Percentiles rank a stretch among this genome's conserved stretches.
These are phyloP conservation scores for Acronicta psi DNA, from an alignment of 2,888 invertebrate genomes.

Conservation along the genomic window DNA sequence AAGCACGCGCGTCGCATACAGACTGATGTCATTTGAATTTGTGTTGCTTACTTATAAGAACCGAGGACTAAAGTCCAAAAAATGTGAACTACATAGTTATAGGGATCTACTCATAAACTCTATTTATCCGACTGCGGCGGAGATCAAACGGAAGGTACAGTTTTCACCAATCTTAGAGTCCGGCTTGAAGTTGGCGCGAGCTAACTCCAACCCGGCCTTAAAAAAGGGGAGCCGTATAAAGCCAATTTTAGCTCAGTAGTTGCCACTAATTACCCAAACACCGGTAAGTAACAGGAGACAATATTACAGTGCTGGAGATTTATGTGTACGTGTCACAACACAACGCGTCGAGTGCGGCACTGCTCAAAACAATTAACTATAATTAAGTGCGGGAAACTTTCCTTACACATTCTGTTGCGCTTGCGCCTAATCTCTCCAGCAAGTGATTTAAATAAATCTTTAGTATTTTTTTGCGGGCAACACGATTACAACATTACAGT, in stretches of 20 bases:
- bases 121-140: too few species aligned
- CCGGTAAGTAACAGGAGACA: background rate
- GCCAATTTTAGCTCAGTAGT: background rate
- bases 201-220: too few species aligned
- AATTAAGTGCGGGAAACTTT: slow-evolving; percentile 48
- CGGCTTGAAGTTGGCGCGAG: too few species aligned
- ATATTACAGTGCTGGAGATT: slow-evolving; percentile 6
- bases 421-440: slow-evolving; percentile 28
- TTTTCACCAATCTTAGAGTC: too few species aligned
- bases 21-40: slow-evolving; percentile 23
- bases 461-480: background rate
- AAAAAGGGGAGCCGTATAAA: too few species aligned
- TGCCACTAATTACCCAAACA: background rate
- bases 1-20: slow-evolving; percentile 33
- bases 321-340: slow-evolving; percentile 13
- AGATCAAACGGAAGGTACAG: too few species aligned
- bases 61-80: background rate
- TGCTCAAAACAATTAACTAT: slow-evolving; percentile 37
- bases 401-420: slow-evolving; percentile 56
- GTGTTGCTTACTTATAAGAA: slow-evolving; percentile 8
- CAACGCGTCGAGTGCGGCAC: slow-evolving; percentile 20
- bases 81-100: background rate
- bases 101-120: too few species aligned
- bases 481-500: too few species aligned
- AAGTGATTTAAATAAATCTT: slow-evolving; percentile 23